These are phyloP conservation scores for Drosophila santomea DNA, from an alignment of 1,140 invertebrate genomes.

Conservation along the genomic window DNA sequence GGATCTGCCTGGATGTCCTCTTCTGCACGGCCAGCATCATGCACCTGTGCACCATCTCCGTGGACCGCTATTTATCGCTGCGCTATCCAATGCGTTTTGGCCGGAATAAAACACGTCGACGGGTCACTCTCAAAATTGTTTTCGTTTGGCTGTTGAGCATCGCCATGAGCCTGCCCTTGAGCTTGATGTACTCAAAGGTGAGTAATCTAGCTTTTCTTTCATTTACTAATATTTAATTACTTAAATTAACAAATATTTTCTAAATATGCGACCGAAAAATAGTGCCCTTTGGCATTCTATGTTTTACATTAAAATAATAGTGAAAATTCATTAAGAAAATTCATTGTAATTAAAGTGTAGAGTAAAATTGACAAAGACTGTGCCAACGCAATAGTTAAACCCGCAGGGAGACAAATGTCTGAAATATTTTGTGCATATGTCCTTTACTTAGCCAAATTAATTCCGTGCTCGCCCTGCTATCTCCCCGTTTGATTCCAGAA, in stretches of 20 bases:
- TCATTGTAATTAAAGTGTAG: not conserved
- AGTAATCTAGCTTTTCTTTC: not conserved
- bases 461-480: conserved; percentile 5
- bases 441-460: conserved; percentile 14
- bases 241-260: no score
- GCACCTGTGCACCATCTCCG: conserved; percentile 97
- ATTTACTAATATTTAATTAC: not conserved
- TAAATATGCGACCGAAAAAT: no score
- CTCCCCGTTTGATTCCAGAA: conserved; percentile 86
- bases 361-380: not conserved
- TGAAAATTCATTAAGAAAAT: no score
- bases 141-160: conserved; percentile 96
- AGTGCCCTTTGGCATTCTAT: no score
- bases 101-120: conserved; percentile 93
- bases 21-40: conserved; percentile 98
- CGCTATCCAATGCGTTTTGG: conserved; percentile 95
- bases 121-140: conserved; percentile 95
- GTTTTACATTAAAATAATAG: no score
- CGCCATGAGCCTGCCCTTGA: conserved; percentile 94
- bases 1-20: conserved; percentile 96
- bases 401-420: not conserved
- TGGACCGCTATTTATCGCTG: conserved; percentile 94
- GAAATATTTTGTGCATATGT: not conserved
- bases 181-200: conserved; percentile 94
- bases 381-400: not conserved